A percentile compares a stretch with the other conserved stretches of the same genome.
Evolutionary conservation across 2,888 invertebrate species (phyloP).

Genomic region (Drosophila setosimentum): DNA sequence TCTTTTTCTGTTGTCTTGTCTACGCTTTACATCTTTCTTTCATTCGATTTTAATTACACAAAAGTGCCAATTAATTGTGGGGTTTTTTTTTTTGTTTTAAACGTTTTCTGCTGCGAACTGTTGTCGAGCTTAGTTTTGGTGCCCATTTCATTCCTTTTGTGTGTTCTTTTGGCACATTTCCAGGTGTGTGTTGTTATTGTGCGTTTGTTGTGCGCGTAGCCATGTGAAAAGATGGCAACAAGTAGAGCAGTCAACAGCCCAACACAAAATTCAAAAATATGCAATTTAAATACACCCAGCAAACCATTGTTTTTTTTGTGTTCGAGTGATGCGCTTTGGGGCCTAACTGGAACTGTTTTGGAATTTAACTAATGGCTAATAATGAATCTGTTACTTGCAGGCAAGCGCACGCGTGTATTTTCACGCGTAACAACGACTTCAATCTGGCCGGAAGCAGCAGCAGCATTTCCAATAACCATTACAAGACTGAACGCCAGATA

Average conservation of each 20-base stretch:
- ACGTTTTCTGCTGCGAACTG: conserved; percentile 10
- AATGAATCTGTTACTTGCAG: conserved; percentile 11
- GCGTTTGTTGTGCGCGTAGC: conserved; percentile 48
- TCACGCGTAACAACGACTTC: conserved; percentile 50
- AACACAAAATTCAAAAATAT: conserved; percentile 5
- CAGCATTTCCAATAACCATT: conserved; percentile 27
- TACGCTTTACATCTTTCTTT: conserved; percentile 62
- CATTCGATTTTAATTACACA: conserved; percentile 72
- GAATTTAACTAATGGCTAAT: conserved; percentile 25
- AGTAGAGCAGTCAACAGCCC: conserved; percentile 60
- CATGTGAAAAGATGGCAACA: conserved; percentile 60
- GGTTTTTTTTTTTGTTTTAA: conserved; percentile 36
- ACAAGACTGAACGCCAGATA: conserved; percentile 48
- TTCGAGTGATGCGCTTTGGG: conserved; percentile 14
- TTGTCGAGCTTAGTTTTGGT: conserved; percentile 14
- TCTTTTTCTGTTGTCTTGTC: conserved; percentile 53
- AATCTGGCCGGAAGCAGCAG: conserved; percentile 63
- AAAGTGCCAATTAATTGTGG: conserved; percentile 75
- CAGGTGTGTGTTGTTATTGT: conserved; percentile 22
- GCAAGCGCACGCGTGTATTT: conserved; percentile 38
- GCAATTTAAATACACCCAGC: conserved; percentile 19
- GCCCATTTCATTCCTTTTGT: conserved; percentile 6
- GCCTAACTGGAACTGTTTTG: conserved; percentile 25
- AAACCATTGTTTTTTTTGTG: not conserved
- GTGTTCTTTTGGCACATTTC: conserved; percentile 32